phyloP scores from a whole-genome alignment of 2,888 invertebrate genomes.

The Clistopyga incitator region DNA sequence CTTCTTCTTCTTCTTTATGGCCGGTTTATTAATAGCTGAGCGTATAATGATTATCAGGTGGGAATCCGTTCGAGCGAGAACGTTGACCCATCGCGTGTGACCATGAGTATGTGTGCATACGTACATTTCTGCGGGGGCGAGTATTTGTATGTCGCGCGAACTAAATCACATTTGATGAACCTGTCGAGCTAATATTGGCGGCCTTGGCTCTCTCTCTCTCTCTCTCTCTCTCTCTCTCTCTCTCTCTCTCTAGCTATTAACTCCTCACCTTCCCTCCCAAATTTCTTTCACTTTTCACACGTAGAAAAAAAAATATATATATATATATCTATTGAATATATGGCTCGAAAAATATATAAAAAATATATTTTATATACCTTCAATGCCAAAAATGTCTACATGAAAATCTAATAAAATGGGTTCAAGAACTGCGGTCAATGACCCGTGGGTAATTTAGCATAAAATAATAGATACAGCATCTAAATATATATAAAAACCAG shows the following conservation, averaged over 20 bases:
- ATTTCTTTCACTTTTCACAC: not conserved
- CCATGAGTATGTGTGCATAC: not conserved
- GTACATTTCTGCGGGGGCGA: constrained; percentile 11
- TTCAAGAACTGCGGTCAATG: too few relatives aligned
- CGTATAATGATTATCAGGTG: constrained; percentile 75
- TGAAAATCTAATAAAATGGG: too few relatives aligned
- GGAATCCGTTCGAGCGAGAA: constrained; percentile 72
- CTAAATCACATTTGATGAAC: constrained; percentile 57
- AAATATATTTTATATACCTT: too few relatives aligned
- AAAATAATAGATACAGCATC: too few relatives aligned
- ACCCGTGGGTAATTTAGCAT: too few relatives aligned
- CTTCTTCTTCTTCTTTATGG: constrained; percentile 63
- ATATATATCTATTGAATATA: too few relatives aligned
- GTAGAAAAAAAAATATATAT: too few relatives aligned
- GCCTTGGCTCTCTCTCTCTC: not conserved
- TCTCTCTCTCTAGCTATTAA: not conserved
- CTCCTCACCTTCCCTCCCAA: not conserved
- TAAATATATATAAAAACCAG: too few relatives aligned
- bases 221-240: constrained; percentile 5
- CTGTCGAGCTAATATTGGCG: constrained; percentile 10
- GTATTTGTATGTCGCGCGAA: constrained; percentile 36
- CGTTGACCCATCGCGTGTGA: constrained; percentile 73
- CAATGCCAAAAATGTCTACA: too few relatives aligned
- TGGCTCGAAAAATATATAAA: too few relatives aligned
- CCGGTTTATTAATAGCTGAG: constrained; percentile 75